Evolutionary conservation across 2,888 invertebrate species (phyloP).

Genomic region (Leptothorax acervorum): DNA sequence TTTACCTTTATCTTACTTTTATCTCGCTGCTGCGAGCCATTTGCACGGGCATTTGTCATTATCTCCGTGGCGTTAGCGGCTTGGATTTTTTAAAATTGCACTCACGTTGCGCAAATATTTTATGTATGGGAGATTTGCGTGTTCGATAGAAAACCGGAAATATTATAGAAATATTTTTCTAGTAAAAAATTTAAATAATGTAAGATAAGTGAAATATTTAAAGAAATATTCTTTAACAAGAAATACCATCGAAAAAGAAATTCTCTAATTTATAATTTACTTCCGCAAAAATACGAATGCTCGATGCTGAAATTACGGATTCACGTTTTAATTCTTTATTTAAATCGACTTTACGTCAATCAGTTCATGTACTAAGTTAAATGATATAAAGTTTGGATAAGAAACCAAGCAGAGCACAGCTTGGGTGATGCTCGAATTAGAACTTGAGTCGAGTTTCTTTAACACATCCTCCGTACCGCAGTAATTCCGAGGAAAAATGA

Average conservation of each 20-base stretch:
- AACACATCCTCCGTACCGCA: neutral
- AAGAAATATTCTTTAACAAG: neutral
- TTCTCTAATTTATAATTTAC: neutral
- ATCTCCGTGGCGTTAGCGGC: neutral
- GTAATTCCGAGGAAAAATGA: constrained; percentile 1
- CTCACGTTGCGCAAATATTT: neutral
- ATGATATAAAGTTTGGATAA: neutral
- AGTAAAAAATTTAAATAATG: neutral
- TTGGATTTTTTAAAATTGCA: neutral
- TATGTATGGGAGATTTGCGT: neutral
- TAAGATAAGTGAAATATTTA: neutral
- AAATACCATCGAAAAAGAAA: neutral
- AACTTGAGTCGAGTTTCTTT: neutral
- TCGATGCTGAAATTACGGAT: too few relatives aligned
- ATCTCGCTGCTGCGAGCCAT: constrained; percentile 3
- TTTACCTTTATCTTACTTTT: constrained; percentile 33
- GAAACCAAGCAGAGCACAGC: neutral
- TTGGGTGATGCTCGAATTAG: neutral
- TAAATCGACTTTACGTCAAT: neutral
- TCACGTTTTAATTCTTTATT: neutral
- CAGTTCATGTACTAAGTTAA: neutral
- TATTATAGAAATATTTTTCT: neutral
- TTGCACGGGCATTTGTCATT: constrained; percentile 16
- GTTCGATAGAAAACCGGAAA: neutral
- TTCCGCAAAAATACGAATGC: neutral